Percentiles rank a stretch among this genome's conserved stretches.
These are phyloP conservation scores for Nycticebus coucang DNA, from an alignment of 2,113 vertebrate species.

Conservation along the genomic window DNA sequence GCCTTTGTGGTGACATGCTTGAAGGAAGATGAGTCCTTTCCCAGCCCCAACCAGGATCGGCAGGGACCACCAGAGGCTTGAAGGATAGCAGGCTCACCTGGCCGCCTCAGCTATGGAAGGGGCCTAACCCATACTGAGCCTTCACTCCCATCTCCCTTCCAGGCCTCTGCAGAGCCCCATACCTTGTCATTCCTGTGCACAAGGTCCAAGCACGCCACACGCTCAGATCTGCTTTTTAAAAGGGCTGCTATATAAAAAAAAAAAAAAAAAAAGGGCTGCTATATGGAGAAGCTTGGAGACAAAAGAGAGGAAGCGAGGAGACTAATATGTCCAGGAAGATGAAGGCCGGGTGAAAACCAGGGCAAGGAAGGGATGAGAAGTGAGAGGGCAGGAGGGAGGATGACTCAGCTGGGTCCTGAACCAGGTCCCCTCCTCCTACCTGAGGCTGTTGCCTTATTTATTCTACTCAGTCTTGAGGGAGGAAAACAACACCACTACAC, in stretches of 20 bases:
- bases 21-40: background rate
- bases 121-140: background rate
- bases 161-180: background rate
- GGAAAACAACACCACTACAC: background rate
- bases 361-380: background rate
- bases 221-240: background rate
- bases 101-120: background rate
- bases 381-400: background rate
- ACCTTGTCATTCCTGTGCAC: background rate
- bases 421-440: background rate
- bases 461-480: background rate
- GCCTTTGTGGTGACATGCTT: background rate
- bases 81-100: background rate
- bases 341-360: background rate
- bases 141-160: background rate
- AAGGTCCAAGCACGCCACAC: background rate
- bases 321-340: background rate
- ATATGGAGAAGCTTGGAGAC: background rate
- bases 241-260: background rate
- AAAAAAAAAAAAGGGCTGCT: background rate
- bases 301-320: background rate
- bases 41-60: background rate
- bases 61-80: background rate
- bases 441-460: constrained; percentile 15
- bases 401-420: background rate